A percentile compares a stretch with the other conserved stretches of the same genome.
Conservation (phyloP, 2,113 vertebrate species). For the Salvelinus sp. region DNA sequence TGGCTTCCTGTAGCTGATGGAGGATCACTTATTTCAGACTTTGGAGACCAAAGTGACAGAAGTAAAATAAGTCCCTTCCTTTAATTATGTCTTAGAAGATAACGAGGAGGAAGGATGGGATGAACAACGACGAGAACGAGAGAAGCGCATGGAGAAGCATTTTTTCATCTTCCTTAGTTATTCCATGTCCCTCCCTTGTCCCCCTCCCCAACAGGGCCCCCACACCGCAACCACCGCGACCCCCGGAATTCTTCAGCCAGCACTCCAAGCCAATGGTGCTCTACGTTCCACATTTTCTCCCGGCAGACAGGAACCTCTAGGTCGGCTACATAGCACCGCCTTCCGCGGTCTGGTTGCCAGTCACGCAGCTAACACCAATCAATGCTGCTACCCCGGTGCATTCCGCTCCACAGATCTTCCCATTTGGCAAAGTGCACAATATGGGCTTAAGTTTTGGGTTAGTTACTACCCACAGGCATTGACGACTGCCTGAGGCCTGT, state of each 20-base stretch:
- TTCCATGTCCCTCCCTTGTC: constrained; percentile 31
- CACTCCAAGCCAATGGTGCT: constrained; percentile 68
- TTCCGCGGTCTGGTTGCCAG: constrained; percentile 37
- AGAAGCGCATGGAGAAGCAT: constrained; percentile 30
- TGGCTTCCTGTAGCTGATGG: not conserved
- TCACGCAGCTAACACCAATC: constrained; percentile 61
- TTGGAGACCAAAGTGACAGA: constrained; percentile 13
- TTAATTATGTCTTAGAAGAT: constrained; percentile 33
- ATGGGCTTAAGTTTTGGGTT: constrained; percentile 30
- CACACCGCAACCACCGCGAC: constrained; percentile 38
- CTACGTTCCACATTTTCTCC: constrained; percentile 66
- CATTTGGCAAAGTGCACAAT: constrained; percentile 43
- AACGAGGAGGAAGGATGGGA: constrained; percentile 18
- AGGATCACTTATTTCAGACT: constrained; percentile 6
- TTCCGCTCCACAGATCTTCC: constrained; percentile 54
- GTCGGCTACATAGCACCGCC: constrained; percentile 32
- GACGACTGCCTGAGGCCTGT: constrained; percentile 23
- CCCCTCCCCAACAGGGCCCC: not conserved
- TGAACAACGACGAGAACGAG: no score
- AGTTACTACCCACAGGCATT: constrained; percentile 38
- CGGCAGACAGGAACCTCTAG: constrained; percentile 64
- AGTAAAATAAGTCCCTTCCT: constrained; percentile 33
- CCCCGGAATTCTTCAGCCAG: constrained; percentile 55
- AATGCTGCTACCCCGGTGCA: constrained; percentile 32
- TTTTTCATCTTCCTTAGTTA: constrained; percentile 52